Conservation (phyloP, 2,888 invertebrate species). For the Drosophila prostipennis region DNA sequence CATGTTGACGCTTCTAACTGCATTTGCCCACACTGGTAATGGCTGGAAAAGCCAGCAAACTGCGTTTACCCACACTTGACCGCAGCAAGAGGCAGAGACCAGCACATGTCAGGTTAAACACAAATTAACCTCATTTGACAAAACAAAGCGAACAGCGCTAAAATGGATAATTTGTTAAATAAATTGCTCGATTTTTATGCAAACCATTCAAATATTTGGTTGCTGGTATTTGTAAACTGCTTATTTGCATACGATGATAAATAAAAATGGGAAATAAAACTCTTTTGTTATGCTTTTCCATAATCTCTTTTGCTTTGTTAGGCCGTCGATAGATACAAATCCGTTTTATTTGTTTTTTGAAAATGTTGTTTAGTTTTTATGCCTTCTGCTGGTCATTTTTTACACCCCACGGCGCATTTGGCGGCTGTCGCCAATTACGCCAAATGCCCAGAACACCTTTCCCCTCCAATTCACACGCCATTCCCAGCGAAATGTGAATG, state of each 20-base stretch:
- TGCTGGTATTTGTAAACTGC: constrained; percentile 50
- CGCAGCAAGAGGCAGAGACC: constrained; percentile 12
- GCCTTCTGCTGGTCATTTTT: constrained; percentile 33
- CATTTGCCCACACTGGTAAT: constrained; percentile 30
- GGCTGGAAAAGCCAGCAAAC: constrained; percentile 19
- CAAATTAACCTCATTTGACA: constrained; percentile 84
- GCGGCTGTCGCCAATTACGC: constrained; percentile 64
- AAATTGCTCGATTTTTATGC: constrained; percentile 76
- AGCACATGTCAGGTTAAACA: constrained; percentile 69
- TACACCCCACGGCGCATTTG: constrained; percentile 17
- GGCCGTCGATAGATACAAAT: constrained; percentile 67
- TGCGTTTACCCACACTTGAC: constrained; percentile 44
- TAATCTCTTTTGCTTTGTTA: constrained; percentile 36
- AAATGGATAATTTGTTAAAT: constrained; percentile 83
- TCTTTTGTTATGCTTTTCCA: constrained; percentile 58
- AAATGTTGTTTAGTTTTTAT: constrained; percentile 52
- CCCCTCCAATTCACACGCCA: neutral
- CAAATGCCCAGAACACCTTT: neutral
- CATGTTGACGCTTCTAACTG: constrained; percentile 35
- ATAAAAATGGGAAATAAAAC: constrained; percentile 62
- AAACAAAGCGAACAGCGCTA: constrained; percentile 77
- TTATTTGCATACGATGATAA: constrained; percentile 71
- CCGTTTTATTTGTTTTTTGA: constrained; percentile 70
- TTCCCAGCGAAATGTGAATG: constrained; percentile 31
- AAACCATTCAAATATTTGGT: constrained; percentile 44